Evolutionary conservation across 2,113 vertebrate species (phyloP), one percentile per base, ranked within the genome.

Genomic region (Spea multiplicata): DNA sequence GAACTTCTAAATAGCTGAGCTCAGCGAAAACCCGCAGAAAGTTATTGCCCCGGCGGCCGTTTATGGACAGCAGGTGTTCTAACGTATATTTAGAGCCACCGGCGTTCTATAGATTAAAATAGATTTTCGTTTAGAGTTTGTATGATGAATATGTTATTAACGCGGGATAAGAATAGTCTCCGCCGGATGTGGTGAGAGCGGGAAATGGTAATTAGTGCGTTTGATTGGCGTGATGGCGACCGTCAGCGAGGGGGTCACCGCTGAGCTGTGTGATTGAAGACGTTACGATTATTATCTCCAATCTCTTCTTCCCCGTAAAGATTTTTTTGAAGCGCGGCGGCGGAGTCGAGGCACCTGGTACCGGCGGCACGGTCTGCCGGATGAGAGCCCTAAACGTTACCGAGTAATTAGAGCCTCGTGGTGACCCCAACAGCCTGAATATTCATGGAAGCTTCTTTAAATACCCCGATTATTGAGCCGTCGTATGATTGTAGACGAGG

Each of bases 201-300:
- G 76, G 48, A 78, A 78, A 72, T 72, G 44, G 16, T 78, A 78
- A 78, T 78, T 53, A 78, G 67, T 6, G 49, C 49, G 4, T 72
- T 62, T 71, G 48, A 66, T 66, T 70, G 30, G 45, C 3, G 53
- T 6, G 5, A 66, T 55, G 72, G 45, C 61, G 55, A 30, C 57
- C 49, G 14, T 55, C 16, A 72, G 55, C 17, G 70, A 73, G 49
- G 59, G 72, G 50, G 67, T 16, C 59, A 73, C 66, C 69, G 17
- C 46, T 3, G 65, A 52, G 9, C 14, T 5, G 2, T 52, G 14
- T 0, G 55, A 53, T 66, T 78, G 13, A 62, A 47, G 44, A 68
- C 7, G 16, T 45, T 10, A 49, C 53, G 47, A 70, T 50, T 62
- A 62, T 73, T 47, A 57, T 55, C 73, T 57, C n/a, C 8, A 69